Evolutionary conservation across 2,113 vertebrate species (phyloP), one percentile per base, ranked within the genome.

Genomic region (Clarias batrachus): DNA sequence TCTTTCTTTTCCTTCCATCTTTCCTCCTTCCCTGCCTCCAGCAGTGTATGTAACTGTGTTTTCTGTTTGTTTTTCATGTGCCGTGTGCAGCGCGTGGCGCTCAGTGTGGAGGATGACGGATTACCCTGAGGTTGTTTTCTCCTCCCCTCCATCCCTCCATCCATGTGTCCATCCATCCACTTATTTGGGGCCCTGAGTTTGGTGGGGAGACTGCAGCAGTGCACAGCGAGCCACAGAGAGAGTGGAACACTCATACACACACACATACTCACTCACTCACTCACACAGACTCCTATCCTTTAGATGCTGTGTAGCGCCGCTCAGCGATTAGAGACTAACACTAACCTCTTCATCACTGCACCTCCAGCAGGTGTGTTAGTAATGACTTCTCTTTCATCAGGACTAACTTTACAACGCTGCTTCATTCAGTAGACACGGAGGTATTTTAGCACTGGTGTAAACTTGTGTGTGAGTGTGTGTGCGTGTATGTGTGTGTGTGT

Each of bases 81-180:
- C 93, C 93, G 91, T 95, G 93, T 92, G 91, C 96, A 99, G 98
- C 97, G 97, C 85, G 97, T 99, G 93, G 97, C 98, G 52, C 92
- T 99, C 90, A 98, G 98, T 95, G 93, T 97, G 92, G 98, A 99
- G 94, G 98, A 99, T 59, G 98, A 99, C 16, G 97, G 97, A 90
- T 95, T 98, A 91, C 98, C 97, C 83, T 99, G 96, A 99, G 94
- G 95, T 93, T 48, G 86, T 86, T 87, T 90, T 30, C 77, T 82
- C 84, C 87, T 78, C 76, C 74, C 73, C 87, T 84, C 86, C 27
- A 59, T 86, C 83, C 85, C 85, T 86, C 85, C 88, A 86, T 68
- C 85, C 90, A 91, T 86, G 89, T 88, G 86, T 90, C 78, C 82
- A 63, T 76, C 85, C 76, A 48, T 82, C 86, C 85, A 85, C 86